A percentile compares a stretch with the other conserved stretches of the same genome.
phyloP scores from a whole-genome alignment of 64 coral and sea anemone species.

The Pachyseris speciosa region DNA sequence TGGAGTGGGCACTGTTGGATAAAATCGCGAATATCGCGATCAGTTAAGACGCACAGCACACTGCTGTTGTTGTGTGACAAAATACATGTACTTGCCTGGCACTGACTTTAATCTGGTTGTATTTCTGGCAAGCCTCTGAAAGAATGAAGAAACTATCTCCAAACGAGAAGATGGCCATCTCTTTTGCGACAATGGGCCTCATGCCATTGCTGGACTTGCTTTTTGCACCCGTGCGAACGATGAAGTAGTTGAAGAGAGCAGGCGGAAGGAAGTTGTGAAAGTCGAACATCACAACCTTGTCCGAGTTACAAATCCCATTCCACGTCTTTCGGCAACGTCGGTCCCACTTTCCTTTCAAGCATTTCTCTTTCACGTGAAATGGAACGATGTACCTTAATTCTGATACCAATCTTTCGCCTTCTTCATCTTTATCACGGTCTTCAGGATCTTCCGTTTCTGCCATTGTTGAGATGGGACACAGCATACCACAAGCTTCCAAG shows the following conservation, averaged over 20 bases:
- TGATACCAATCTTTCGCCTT: neutral
- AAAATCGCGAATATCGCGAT: no score
- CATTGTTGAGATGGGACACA: neutral
- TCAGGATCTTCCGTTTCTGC: neutral
- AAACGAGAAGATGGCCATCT: slow-evolving; percentile 68
- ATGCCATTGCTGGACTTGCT: slow-evolving; percentile 44
- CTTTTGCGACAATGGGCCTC: slow-evolving; percentile 31
- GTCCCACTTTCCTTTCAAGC: neutral
- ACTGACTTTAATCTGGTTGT: slow-evolving; percentile 60
- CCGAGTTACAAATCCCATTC: neutral
- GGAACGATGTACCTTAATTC: neutral
- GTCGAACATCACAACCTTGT: slow-evolving; percentile 15
- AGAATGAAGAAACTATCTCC: slow-evolving; percentile 50
- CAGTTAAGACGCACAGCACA: neutral
- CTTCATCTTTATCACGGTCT: neutral
- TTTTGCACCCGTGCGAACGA: slow-evolving; percentile 2
- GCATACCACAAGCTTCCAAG: slow-evolving; percentile 22
- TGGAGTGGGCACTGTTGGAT: no score
- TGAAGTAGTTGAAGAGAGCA: slow-evolving; percentile 49
- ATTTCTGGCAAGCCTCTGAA: slow-evolving; percentile 20
- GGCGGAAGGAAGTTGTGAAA: slow-evolving; percentile 2
- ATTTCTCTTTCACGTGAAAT: neutral
- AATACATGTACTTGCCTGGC: slow-evolving; percentile 24
- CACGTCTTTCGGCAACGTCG: neutral
- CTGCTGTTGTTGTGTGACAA: neutral